Evolutionary conservation across 2,113 vertebrate genomes (phyloP), one percentile per base, ranked within the genome.

Genomic region (Brachirus orientalis): DNA sequence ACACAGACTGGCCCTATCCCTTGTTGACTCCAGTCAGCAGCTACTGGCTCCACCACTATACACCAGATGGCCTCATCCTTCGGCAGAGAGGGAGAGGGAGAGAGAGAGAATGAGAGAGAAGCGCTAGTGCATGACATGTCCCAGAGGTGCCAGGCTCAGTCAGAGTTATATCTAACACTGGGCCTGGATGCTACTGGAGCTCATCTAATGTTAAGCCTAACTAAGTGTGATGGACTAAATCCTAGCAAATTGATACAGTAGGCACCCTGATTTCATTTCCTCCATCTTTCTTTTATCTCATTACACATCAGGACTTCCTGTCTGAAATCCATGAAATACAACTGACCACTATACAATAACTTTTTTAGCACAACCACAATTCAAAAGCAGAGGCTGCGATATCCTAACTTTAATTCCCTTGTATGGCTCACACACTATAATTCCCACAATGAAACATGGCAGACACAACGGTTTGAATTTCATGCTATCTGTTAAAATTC

Each of bases 11-110:
- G 73, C 69, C 80, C 22, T 75, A 73, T 81, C 68, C 78, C 43
- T 8, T 61, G 46, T 64, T 22, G 33, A 62, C 77, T 84, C 83
- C 69, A 83, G 74, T 80, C 70, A 75, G 75, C 76, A 56, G 22
- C 45, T 78, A 74, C 84, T 85, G 80, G 86, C 84, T 88, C 70
- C 52, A 75, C 59, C 67, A 88, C 56, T 63, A 72, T 28, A 66
- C 76, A 87, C 77, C 88, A 90, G 89, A 90, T 89, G 89, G 83
- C 79, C 72, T 83, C 53, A 45, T 88, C 79, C 77, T 80, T 71
- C 56, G 77, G 77, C 83, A 73, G 46, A 68, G 71, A 70, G 53
- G 50, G 53, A 48, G 51, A 63, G 51, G 60, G 61, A 62, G 56
- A 59, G 38, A 56, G 41, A 48, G n/a, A 63, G 40, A 56, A 10